Conservation (phyloP, 2,888 invertebrate species). For the Agonum fuliginosum region DNA sequence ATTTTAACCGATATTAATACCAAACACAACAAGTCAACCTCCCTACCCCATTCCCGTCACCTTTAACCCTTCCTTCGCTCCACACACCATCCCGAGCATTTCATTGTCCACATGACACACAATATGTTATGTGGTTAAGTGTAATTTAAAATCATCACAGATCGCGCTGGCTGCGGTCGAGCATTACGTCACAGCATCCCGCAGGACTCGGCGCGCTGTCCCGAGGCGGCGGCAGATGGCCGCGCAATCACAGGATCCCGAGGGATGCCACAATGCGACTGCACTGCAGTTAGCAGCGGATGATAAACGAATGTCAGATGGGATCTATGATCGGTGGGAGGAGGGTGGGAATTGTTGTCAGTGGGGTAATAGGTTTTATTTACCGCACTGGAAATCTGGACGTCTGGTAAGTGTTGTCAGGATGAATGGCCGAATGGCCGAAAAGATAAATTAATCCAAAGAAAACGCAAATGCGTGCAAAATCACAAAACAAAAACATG, state of each 20-base stretch:
- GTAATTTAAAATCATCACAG: constrained; percentile 69
- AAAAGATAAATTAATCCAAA: too few relatives aligned
- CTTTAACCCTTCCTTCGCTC: too few relatives aligned
- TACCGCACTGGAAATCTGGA: too few relatives aligned
- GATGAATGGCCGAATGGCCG: too few relatives aligned
- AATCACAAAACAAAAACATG: too few relatives aligned
- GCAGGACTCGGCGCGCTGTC: neutral
- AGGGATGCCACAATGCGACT: neutral
- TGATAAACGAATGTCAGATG: constrained; percentile 18
- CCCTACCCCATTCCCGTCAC: too few relatives aligned
- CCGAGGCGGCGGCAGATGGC: constrained; percentile 32
- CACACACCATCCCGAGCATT: too few relatives aligned
- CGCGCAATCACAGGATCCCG: constrained; percentile 25
- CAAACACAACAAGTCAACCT: too few relatives aligned
- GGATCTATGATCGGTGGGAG: constrained; percentile 5
- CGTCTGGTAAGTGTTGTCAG: too few relatives aligned
- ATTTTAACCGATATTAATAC: too few relatives aligned
- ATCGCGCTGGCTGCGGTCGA: constrained; percentile 63
- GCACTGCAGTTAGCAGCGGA: constrained; percentile 15
- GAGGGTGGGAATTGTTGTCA: constrained; percentile 3
- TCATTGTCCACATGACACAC: constrained; percentile 63
- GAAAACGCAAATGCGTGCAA: too few relatives aligned
- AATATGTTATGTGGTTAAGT: constrained; percentile 67
- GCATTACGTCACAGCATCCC: constrained; percentile 30
- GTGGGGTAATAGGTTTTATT: too few relatives aligned